A percentile compares a stretch with the other conserved stretches of the same genome.
phyloP scores from a whole-genome alignment of 1,140 invertebrate genomes.

The Orius insidiosus region DNA sequence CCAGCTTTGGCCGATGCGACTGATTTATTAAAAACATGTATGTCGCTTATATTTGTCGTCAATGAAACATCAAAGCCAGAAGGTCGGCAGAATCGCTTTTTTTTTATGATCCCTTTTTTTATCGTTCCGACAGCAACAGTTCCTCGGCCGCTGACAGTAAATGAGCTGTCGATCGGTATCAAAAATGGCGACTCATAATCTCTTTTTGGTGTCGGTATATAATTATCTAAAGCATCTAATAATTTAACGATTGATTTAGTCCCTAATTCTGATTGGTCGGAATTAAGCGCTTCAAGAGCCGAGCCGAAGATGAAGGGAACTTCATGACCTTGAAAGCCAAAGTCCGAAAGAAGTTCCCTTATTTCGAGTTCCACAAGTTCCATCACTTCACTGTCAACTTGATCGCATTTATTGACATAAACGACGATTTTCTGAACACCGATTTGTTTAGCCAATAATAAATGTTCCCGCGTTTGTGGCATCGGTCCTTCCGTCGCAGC shows the following conservation, averaged over 20 bases:
- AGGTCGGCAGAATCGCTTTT: slow-evolving; percentile 40
- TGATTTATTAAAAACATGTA: slow-evolving; percentile 38
- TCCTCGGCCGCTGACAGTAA: slow-evolving; percentile 63
- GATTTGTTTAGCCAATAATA: slow-evolving; percentile 77
- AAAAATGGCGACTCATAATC: slow-evolving; percentile 62
- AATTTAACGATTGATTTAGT: slow-evolving; percentile 54
- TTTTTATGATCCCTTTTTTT: slow-evolving; percentile 44
- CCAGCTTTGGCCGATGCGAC: slow-evolving; percentile 52
- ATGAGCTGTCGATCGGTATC: slow-evolving; percentile 66
- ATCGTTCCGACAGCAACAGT: slow-evolving; percentile 78
- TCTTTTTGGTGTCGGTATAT: slow-evolving; percentile 57
- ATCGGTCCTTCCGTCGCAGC: slow-evolving; percentile 88
- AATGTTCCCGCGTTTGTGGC: slow-evolving; percentile 81
- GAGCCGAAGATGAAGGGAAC: slow-evolving; percentile 73
- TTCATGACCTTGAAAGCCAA: slow-evolving; percentile 64
- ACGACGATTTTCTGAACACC: slow-evolving; percentile 56
- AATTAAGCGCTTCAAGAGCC: slow-evolving; percentile 64
- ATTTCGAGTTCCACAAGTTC: slow-evolving; percentile 49
- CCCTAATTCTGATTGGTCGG: slow-evolving; percentile 40
- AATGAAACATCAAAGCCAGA: slow-evolving; percentile 57
- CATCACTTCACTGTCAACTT: slow-evolving; percentile 67
- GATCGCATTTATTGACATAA: slow-evolving; percentile 87
- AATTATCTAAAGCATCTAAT: slow-evolving; percentile 56
- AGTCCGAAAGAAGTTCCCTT: slow-evolving; percentile 67
- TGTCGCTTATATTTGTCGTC: slow-evolving; percentile 53